Evolutionary conservation across 2,797 vertebrate genomes (phyloP).

Genomic region (Ficedula albicollis): DNA sequence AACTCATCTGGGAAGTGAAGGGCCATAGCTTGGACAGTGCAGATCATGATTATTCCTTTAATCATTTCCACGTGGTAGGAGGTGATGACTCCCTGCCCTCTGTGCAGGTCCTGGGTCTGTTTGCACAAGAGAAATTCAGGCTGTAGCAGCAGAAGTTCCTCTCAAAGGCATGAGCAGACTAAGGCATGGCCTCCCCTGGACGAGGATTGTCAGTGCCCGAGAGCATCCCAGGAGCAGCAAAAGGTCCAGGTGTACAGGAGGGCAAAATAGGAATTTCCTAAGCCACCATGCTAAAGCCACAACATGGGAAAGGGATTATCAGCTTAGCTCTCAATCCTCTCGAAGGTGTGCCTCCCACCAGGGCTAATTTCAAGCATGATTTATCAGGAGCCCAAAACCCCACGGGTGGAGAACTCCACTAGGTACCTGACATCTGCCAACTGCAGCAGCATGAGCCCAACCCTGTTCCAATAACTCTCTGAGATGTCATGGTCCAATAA

Average conservation of each 20-base stretch:
- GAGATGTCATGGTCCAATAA: neutral
- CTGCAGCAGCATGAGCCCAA: neutral
- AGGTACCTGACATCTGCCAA: neutral
- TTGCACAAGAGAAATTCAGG: neutral
- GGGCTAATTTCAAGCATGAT: neutral
- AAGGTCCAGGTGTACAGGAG: neutral
- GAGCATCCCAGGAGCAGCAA: neutral
- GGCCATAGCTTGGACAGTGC: neutral
- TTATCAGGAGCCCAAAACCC: neutral
- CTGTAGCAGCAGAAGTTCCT: neutral
- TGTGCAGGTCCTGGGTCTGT: neutral
- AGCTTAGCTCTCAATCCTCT: neutral
- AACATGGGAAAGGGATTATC: neutral
- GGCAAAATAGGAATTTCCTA: neutral
- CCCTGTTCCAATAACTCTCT: neutral
- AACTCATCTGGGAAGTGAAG: neutral
- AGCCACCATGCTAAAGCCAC: neutral
- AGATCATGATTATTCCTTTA: conserved; percentile 8
- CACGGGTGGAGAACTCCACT: neutral
- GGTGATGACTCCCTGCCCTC: neutral
- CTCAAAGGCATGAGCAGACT: neutral
- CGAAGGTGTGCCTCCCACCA: neutral
- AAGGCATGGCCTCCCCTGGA: neutral
- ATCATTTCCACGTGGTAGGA: neutral
- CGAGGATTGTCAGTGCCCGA: neutral